phyloP scores from a whole-genome alignment of 2,797 vertebrate species.

The Dendrocincla fuliginosa region DNA sequence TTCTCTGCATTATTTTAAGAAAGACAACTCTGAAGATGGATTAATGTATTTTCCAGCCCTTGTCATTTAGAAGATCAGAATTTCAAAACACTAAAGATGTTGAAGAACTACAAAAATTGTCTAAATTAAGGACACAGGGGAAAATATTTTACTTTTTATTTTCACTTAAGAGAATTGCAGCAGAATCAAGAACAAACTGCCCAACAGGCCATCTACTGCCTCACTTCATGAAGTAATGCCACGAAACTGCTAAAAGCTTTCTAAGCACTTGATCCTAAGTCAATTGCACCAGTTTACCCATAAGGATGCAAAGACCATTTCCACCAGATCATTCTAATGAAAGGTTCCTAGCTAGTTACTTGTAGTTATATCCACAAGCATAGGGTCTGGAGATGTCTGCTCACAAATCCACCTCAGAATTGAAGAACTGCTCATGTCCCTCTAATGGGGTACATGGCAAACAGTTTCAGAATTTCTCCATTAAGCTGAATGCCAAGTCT shows the following conservation, averaged over 20 bases:
- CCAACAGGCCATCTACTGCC: not conserved
- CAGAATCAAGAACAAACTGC: not conserved
- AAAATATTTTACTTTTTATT: not conserved
- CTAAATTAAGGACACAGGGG: accelerated
- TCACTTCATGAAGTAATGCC: not conserved
- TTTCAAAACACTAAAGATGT: not conserved
- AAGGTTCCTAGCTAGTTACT: not conserved
- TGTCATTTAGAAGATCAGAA: not conserved
- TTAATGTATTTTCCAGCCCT: not conserved
- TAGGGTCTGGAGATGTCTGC: not conserved
- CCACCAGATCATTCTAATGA: not conserved
- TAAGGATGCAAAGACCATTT: not conserved
- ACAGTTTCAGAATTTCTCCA: not conserved
- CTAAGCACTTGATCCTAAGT: not conserved
- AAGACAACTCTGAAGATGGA: not conserved
- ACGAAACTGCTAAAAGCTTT: not conserved
- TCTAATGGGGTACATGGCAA: not conserved
- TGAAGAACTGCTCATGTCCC: not conserved
- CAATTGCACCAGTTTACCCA: not conserved
- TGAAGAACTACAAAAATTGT: not conserved
- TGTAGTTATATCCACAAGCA: not conserved
- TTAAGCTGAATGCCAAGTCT: not conserved
- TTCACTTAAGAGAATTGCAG: not conserved
- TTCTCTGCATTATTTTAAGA: not conserved
- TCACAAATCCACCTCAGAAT: accelerated